A percentile compares a stretch with the other conserved stretches of the same genome.
Evolutionary conservation across 2,113 vertebrate species (phyloP).

Genomic region (Urocitellus parryii): DNA sequence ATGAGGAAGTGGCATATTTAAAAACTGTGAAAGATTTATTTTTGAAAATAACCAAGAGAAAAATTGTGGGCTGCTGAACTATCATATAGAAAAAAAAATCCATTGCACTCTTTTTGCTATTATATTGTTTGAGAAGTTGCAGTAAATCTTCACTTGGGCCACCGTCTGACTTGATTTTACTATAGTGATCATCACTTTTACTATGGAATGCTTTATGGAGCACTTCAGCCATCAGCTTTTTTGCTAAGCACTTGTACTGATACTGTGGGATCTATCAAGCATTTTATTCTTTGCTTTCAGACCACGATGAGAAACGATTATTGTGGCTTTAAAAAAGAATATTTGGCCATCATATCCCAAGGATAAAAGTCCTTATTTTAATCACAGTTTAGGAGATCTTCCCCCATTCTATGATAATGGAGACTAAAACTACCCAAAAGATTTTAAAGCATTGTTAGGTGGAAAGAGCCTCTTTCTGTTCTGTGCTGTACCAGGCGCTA

Average conservation of each 20-base stretch:
- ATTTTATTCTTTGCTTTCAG: constrained; percentile 63
- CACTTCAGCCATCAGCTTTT: constrained; percentile 66
- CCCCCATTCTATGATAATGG: neutral
- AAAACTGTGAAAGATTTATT: constrained; percentile 54
- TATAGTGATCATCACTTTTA: constrained; percentile 74
- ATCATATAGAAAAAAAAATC: constrained; percentile 59
- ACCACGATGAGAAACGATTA: constrained; percentile 22
- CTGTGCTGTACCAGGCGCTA: neutral
- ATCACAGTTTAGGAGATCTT: constrained; percentile 26
- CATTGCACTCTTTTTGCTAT: constrained; percentile 62
- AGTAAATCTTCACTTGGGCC: constrained; percentile 76
- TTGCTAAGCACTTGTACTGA: constrained; percentile 42
- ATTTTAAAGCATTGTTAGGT: neutral
- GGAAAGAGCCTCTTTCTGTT: neutral
- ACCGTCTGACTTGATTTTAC: constrained; percentile 73
- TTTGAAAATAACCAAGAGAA: constrained; percentile 64
- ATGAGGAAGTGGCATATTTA: constrained; percentile 34
- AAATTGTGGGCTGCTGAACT: constrained; percentile 11
- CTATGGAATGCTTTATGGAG: constrained; percentile 73
- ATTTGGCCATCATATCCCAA: neutral
- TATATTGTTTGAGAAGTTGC: constrained; percentile 60
- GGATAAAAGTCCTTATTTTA: constrained; percentile 40
- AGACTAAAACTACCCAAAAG: constrained; percentile 40
- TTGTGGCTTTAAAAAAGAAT: neutral
- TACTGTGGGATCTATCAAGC: constrained; percentile 21